These are phyloP conservation scores for Thymelicus sylvestris DNA, from an alignment of 2,888 invertebrate species.

Conservation along the genomic window DNA sequence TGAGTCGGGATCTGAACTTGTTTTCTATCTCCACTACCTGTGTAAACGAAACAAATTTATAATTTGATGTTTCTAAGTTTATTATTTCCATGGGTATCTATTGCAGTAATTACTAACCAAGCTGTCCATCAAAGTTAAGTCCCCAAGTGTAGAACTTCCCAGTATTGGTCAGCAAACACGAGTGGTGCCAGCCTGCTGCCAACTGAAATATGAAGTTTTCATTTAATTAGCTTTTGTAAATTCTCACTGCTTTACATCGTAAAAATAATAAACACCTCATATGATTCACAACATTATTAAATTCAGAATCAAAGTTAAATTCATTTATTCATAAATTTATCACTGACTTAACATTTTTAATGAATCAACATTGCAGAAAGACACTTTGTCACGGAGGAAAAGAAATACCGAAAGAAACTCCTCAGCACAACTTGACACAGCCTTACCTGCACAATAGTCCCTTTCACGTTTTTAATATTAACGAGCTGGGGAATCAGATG, in stretches of 20 bases:
- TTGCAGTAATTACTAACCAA: slow-evolving; percentile 81
- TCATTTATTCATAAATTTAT: no score
- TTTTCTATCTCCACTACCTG: slow-evolving; percentile 86
- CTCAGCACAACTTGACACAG: no score
- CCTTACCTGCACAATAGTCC: slow-evolving; percentile 86
- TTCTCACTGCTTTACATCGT: no score
- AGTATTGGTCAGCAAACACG: slow-evolving; percentile 88
- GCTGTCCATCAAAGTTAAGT: slow-evolving; percentile 94
- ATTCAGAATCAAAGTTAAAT: no score
- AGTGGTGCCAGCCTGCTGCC: slow-evolving; percentile 93
- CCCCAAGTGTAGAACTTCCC: slow-evolving; percentile 94
- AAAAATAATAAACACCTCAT: no score
- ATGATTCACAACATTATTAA: no score
- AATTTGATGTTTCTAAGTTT: no score
- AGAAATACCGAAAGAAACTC: no score
- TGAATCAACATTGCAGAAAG: no score
- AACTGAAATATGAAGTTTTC: slow-evolving; percentile 57
- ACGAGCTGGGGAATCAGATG: slow-evolving; percentile 87
- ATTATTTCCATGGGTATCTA: no score
- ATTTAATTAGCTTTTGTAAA: background rate
- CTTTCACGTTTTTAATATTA: slow-evolving; percentile 86
- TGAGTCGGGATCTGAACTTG: slow-evolving; percentile 84
- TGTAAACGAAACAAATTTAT: slow-evolving; percentile 41
- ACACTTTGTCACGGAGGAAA: no score
- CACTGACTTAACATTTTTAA: no score